Percentiles rank a stretch among this genome's conserved stretches.
Conservation (phyloP, 2,888 invertebrate species). For the Hyles lineata region DNA sequence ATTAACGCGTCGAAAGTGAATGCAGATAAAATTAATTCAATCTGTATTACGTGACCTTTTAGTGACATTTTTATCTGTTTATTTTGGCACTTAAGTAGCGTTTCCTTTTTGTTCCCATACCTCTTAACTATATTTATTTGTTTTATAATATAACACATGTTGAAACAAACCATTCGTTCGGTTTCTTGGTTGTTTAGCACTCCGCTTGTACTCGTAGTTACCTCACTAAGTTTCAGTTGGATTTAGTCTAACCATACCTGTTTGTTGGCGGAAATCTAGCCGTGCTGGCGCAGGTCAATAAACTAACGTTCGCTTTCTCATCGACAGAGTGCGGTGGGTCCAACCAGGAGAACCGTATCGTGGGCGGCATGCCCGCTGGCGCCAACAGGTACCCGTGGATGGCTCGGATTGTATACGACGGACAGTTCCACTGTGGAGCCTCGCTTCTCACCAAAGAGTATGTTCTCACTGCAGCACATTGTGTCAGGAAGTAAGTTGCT, state of each 20-base stretch:
- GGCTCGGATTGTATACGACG: conserved; percentile 93
- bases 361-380: conserved; percentile 92
- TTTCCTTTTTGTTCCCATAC: not conserved
- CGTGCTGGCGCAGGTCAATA: conserved; percentile 55
- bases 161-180: too few species aligned
- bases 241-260: conserved; percentile 30
- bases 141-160: too few species aligned
- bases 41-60: not conserved
- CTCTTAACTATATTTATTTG: too few species aligned
- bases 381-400: conserved; percentile 95
- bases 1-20: not conserved
- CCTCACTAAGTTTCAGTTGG: not conserved
- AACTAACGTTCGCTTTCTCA: conserved; percentile 60
- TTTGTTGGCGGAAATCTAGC: conserved; percentile 46
- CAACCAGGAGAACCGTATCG: conserved; percentile 94
- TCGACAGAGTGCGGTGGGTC: conserved; percentile 90
- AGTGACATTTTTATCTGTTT: not conserved
- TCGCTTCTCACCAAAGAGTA: conserved; percentile 93
- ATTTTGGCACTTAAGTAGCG: not conserved
- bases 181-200: not conserved
- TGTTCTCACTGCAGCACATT: conserved; percentile 94
- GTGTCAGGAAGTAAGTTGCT: conserved; percentile 88
- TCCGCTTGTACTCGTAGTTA: conserved; percentile 2
- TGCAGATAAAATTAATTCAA: not conserved
- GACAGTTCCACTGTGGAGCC: conserved; percentile 95